Conservation (phyloP, 2,113 vertebrate genomes). For the Leucopsar rothschildi region DNA sequence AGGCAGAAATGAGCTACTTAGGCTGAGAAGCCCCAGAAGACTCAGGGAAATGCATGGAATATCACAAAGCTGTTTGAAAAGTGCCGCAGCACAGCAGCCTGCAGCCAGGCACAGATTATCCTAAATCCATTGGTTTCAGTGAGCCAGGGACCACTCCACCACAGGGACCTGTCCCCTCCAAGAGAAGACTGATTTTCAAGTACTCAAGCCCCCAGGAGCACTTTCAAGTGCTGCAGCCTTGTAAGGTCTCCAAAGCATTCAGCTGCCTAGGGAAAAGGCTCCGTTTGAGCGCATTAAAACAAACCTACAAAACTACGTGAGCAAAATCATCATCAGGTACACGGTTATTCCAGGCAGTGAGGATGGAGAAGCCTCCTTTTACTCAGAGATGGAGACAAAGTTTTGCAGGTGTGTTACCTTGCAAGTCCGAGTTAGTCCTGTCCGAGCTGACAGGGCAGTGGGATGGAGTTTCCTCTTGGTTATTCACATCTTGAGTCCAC, state of each 20-base stretch:
- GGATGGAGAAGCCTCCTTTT: neutral
- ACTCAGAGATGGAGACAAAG: neutral
- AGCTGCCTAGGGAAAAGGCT: neutral
- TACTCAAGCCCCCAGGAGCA: neutral
- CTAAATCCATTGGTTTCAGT: neutral
- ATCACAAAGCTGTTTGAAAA: neutral
- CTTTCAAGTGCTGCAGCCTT: neutral
- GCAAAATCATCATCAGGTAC: neutral
- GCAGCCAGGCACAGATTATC: neutral
- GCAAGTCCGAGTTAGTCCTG: neutral
- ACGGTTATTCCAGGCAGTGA: fast-evolving
- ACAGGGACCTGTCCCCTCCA: neutral
- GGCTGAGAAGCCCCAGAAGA: neutral
- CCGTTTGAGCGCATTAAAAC: neutral
- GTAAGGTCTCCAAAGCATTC: neutral
- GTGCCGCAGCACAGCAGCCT: neutral
- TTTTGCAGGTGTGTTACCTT: neutral
- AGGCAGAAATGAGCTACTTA: neutral
- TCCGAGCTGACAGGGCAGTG: neutral
- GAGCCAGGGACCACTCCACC: neutral
- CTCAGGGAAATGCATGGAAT: neutral
- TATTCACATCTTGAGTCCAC: neutral
- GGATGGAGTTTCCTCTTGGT: neutral
- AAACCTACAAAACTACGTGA: neutral
- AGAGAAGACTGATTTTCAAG: neutral